Evolutionary conservation across 2,797 vertebrate genomes (phyloP).

Genomic region (Hippocampus kuda): DNA sequence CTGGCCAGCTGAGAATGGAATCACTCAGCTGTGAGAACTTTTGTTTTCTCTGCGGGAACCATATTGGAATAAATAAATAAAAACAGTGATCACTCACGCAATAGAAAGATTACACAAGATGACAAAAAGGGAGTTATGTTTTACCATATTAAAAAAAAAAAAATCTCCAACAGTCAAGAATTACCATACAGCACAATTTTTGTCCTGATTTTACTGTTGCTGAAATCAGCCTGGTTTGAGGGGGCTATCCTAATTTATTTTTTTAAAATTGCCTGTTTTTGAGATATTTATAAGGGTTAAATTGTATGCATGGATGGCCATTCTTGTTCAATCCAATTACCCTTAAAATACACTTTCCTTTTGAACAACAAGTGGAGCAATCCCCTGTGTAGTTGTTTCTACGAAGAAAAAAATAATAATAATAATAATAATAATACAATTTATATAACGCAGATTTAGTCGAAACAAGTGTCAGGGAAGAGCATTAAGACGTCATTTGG

Average conservation of each 20-base stretch:
- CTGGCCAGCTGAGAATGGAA: constrained; percentile 43
- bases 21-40: constrained; percentile 28
- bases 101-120: neutral
- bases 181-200: too few species aligned
- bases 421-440: constrained; percentile 17
- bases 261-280: too few species aligned
- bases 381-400: neutral
- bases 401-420: too few species aligned
- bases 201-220: too few species aligned
- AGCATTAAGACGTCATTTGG: constrained; percentile 36
- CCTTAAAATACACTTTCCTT: neutral
- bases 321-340: neutral
- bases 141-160: too few species aligned
- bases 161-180: too few species aligned
- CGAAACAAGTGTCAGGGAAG: constrained; percentile 11
- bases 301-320: neutral
- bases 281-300: too few species aligned
- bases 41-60: neutral
- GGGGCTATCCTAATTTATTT: too few species aligned
- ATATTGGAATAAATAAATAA: neutral
- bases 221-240: too few species aligned
- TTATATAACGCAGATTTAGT: constrained; percentile 20
- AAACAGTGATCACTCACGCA: neutral
- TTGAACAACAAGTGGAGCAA: neutral
- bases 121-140: too few species aligned